Evolutionary conservation across 2,113 vertebrate genomes (phyloP).

Genomic region (Epinephelus cyanopodus): DNA sequence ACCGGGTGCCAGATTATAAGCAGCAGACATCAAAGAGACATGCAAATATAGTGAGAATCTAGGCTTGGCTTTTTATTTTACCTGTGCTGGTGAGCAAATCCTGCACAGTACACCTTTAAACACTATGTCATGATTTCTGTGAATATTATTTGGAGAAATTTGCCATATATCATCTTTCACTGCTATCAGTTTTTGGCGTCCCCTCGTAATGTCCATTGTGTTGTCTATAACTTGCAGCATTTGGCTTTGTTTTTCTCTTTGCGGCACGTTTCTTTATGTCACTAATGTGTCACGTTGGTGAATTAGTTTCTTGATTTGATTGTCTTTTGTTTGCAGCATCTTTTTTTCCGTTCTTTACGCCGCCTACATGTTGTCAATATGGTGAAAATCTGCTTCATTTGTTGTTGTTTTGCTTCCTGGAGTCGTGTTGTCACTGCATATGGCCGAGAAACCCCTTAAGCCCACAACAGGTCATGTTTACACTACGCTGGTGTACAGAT

Average conservation of each 20-base stretch:
- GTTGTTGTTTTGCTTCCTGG: background rate
- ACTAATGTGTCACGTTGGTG: background rate
- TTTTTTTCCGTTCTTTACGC: background rate
- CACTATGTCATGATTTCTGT: no score
- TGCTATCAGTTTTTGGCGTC: no score
- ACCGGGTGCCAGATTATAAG: no score
- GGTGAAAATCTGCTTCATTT: background rate
- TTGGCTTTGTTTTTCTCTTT: background rate
- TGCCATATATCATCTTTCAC: background rate
- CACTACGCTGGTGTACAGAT: background rate
- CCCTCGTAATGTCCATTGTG: no score
- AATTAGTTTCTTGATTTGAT: slow-evolving; percentile 1
- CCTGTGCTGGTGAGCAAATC: no score
- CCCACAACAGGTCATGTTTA: background rate
- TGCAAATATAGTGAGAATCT: no score
- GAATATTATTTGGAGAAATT: background rate
- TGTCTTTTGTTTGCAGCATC: background rate
- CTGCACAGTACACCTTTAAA: no score
- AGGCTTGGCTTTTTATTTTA: no score
- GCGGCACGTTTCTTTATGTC: background rate
- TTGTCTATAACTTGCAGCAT: no score
- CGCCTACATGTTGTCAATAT: background rate
- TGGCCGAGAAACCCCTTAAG: background rate
- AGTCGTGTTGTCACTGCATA: background rate
- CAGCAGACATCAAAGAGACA: no score